Percentiles rank a stretch among this genome's conserved stretches.
Conservation (phyloP, 2,888 invertebrate species). For the Pseudanteris insignis region DNA sequence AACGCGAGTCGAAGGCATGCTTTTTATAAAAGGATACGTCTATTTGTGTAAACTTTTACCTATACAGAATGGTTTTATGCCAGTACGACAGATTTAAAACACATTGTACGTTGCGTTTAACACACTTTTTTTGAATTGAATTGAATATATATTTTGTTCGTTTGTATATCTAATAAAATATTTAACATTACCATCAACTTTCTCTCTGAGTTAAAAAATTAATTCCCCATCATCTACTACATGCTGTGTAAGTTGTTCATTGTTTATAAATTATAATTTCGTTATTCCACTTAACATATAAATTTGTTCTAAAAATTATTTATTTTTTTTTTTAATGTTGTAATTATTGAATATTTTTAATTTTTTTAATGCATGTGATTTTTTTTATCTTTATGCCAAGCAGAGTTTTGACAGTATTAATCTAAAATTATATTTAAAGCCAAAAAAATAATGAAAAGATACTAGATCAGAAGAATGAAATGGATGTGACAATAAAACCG, state of each 20-base stretch:
- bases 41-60: constrained; percentile 16
- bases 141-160: constrained; percentile 38
- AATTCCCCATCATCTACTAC: constrained; percentile 28
- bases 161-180: constrained; percentile 42
- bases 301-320: background rate
- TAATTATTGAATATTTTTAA: background rate
- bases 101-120: constrained; percentile 34
- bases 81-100: constrained; percentile 17
- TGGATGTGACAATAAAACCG: too few relatives aligned
- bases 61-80: constrained; percentile 8
- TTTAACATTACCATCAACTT: constrained; percentile 36
- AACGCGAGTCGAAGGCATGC: constrained; percentile 24
- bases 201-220: constrained; percentile 15
- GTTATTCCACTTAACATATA: background rate
- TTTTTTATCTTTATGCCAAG: too few relatives aligned
- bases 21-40: constrained; percentile 20
- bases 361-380: background rate
- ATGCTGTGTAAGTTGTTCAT: background rate
- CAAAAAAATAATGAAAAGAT: too few relatives aligned
- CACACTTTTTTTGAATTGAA: constrained; percentile 32
- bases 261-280: background rate
- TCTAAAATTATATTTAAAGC: too few relatives aligned
- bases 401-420: too few relatives aligned
- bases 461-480: too few relatives aligned
- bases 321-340: constrained; percentile 2